phyloP scores from a whole-genome alignment of 2,888 invertebrate genomes.

The Mesorhabditis spiculigera region DNA sequence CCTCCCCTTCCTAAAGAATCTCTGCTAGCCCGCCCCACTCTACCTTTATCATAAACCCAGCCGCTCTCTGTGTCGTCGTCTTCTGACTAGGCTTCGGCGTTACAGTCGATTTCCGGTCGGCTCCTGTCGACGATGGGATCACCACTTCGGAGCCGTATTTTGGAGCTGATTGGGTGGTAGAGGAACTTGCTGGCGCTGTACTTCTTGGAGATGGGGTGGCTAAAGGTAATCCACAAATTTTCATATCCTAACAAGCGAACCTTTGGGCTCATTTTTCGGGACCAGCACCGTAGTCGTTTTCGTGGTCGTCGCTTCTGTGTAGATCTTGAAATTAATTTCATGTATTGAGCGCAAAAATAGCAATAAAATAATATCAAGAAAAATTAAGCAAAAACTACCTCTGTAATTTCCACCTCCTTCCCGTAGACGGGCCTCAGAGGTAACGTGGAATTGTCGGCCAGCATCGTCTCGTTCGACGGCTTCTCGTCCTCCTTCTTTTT shows the following conservation, averaged over 20 bases:
- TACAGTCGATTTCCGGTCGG: background rate
- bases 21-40: background rate
- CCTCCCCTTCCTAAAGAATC: background rate
- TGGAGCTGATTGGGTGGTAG: too few relatives aligned
- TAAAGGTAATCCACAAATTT: background rate
- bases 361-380: too few relatives aligned
- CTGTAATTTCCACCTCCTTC: constrained; percentile 2
- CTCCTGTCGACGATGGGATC: background rate
- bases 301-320: background rate
- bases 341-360: too few relatives aligned
- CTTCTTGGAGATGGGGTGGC: background rate
- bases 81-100: background rate
- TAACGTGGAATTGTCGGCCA: background rate
- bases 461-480: background rate
- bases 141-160: background rate
- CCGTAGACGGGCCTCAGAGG: background rate
- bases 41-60: background rate
- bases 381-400: background rate
- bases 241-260: background rate
- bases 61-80: background rate
- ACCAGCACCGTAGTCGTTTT: background rate
- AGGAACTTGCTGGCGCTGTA: background rate
- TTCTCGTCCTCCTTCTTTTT: background rate
- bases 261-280: background rate
- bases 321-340: background rate